Evolutionary conservation across 2,113 vertebrate genomes (phyloP).

Genomic region (Microcebus lehilahytsara): DNA sequence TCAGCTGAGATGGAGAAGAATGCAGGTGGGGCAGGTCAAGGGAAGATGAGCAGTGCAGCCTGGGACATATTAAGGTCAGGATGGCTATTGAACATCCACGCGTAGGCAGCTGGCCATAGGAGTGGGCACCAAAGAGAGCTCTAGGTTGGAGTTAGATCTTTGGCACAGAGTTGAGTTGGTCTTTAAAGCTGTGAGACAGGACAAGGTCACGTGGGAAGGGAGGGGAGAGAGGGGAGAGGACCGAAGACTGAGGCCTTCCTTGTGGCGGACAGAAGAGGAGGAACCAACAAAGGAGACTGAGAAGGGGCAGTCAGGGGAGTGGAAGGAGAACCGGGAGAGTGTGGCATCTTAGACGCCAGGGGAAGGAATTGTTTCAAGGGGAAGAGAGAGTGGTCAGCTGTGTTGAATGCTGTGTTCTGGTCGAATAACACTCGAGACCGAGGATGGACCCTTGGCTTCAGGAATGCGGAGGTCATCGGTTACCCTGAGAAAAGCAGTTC

Average conservation of each 20-base stretch:
- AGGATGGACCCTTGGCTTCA: neutral
- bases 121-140: neutral
- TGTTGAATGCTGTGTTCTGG: neutral
- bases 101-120: neutral
- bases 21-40: neutral
- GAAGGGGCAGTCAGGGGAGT: neutral
- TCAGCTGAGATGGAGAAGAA: neutral
- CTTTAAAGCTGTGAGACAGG: neutral
- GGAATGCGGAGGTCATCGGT: neutral
- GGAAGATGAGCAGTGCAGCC: neutral
- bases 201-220: neutral
- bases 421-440: neutral
- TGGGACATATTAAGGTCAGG: neutral
- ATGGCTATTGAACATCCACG: neutral
- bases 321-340: neutral
- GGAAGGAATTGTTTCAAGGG: neutral
- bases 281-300: neutral
- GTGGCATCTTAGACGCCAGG: neutral
- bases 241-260: neutral
- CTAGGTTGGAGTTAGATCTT: neutral
- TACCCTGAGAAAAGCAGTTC: neutral
- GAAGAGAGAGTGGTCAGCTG: neutral
- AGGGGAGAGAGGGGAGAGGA: neutral
- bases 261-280: neutral
- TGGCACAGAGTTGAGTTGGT: neutral